Base-by-base conservation (phyloP, 2,888 invertebrate species). In the Callyntrura sp. region DNA sequence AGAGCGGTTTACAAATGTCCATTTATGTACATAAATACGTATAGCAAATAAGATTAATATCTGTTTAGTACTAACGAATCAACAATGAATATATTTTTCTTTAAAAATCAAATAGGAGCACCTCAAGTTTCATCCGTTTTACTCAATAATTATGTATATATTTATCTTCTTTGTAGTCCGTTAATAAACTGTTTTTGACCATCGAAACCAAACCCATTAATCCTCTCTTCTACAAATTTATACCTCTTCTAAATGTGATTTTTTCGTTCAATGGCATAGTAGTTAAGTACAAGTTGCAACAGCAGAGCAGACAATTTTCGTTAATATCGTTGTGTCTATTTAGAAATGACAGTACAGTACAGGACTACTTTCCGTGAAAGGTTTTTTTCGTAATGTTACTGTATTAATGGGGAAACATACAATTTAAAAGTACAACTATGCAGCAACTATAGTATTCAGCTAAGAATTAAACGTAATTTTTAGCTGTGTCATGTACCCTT, bases 61-160 rank as follows among this genome's bases (percentile, higher is more conserved):
- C n/a, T 12, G 23, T 70, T 17, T 20, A 48, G 35, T 73, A 48
- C 2, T 48, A 11, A 73, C 43, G n/a, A 73, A 45, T 5, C 48
- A 73, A 73, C 73, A 73, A 70, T 43, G 70, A 20, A 78, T 78
- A 78, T 78, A 25, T 23, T 11, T 25, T 8, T 51, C 14, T 48
- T 20, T 78, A 70, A 51, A 62, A 62, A 62, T 25, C 25, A 62
- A 35, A 28, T 45, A 76, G 76, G 85, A 85, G 85, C 85, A 85
- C 85, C 85, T 85, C 60, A 76, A 76, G 81, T 81, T 81, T 60
- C 79, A 79, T 79, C 60, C 79, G 57, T 79, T 79, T 55, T 55
- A 78, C 51, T n/a, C 79, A 79, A 23, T 62, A 81, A 60, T n/a
- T n/a, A n/a, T n/a, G n/a, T 76, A 17, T 43, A 11, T 81, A 62